A percentile compares a stretch with the other conserved stretches of the same genome.
Evolutionary conservation across 2,888 invertebrate species (phyloP).

Genomic region (Carpatolechia fugitivella): DNA sequence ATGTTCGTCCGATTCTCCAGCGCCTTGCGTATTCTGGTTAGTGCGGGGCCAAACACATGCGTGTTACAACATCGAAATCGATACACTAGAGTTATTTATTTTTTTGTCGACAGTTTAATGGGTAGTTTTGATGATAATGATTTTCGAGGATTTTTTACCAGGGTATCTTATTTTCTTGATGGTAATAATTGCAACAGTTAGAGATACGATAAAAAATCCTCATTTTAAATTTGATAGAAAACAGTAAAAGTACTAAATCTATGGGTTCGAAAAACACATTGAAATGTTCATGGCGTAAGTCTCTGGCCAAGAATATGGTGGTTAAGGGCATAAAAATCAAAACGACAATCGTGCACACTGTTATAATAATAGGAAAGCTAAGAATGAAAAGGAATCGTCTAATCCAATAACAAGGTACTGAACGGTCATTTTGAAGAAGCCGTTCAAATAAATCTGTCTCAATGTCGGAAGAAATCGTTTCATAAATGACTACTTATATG

Average conservation of each 20-base stretch:
- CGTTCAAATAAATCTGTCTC: constrained; percentile 17
- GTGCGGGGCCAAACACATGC: constrained; percentile 78
- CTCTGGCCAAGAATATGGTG: constrained; percentile 56
- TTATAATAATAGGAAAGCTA: constrained; percentile 19
- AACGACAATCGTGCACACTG: constrained; percentile 56
- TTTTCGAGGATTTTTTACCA: constrained; percentile 2
- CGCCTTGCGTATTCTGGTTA: constrained; percentile 96
- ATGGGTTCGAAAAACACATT: background rate
- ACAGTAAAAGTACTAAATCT: background rate
- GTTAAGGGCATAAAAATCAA: constrained; percentile 55
- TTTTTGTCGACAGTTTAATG: background rate
- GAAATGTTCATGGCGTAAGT: constrained; percentile 24
- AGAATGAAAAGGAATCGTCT: constrained; percentile 17
- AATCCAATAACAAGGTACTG: constrained; percentile 35
- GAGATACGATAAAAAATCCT: background rate
- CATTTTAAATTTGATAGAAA: background rate
- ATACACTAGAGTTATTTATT: constrained; percentile 1
- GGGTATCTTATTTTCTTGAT: background rate
- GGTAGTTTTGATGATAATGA: background rate
- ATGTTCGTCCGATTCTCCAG: constrained; percentile 99
- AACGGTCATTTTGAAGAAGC: constrained; percentile 45
- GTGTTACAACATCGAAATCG: constrained; percentile 68
- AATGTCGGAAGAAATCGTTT: constrained; percentile 5
- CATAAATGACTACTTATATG: no score
- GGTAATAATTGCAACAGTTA: background rate